Base-by-base conservation (phyloP, 2,797 vertebrate species). In the Choloepus didactylus region DNA sequence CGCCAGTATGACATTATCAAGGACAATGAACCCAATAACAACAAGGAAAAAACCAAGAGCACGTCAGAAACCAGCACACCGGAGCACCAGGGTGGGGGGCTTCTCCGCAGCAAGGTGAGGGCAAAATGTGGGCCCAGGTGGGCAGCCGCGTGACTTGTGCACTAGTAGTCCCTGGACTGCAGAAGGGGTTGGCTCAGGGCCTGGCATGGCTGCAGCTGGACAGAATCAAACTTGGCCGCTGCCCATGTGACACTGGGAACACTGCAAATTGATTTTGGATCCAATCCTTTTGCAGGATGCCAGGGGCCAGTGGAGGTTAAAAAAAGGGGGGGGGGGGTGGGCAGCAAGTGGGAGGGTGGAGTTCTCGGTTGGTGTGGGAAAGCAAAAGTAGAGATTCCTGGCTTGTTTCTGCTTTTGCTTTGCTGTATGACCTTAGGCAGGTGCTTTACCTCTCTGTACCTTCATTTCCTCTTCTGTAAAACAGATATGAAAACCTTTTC, bases 1-100 rank as follows among this genome's bases (percentile, higher is more conserved):
- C 99, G 99, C 76, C 99, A 99, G 98, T 99, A 99, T 81, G 99
- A 99, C 67, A 99, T 99, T 97, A 99, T 99, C 98, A 99, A 99
- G 98, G 99, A 99, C 96, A 99, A 99, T 0, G 99, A 99, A 96
- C 99, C 99, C 31, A 99, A 99, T 97, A 99, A 99, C 98, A 99
- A 99, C 98, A 99, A 99, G 98, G 99, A 99, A 97, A 99, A 99
- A 99, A 98, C 99, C 98, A 99, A 99, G 98, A 99, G 98, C 96
- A 98, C 99, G 3, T 99, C 99, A 0, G 99, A 99, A 98, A 99
- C 99, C 98, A 99, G 99, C 98, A 99, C 99, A 51, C 99, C 99
- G 0, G 99, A 99, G 97, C 99, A 99, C 97, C 99, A 99, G 79
- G 98, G 99, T 0, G 99, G 99, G 92, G 99, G 99, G 49, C 99